Evolutionary conservation across 2,888 invertebrate genomes (phyloP), one percentile per base, ranked within the genome.

Genomic region (Scaptomyza parva): DNA sequence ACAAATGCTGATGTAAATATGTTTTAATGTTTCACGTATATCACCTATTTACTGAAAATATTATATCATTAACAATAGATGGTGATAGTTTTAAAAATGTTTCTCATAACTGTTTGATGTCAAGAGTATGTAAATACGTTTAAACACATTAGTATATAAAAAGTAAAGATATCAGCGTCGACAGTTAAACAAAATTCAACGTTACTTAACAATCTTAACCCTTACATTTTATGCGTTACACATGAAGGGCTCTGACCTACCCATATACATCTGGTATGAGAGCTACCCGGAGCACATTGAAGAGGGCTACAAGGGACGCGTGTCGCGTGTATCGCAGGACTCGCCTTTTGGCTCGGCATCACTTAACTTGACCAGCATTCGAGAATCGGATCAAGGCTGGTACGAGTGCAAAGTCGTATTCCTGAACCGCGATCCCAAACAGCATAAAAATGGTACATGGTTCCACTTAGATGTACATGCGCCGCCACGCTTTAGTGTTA

Each of bases 221-320:
- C 48, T 71, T 59, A 11, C 37, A 60, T 55, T 67, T 37, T 62
- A 41, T 61, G 50, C 40, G 24, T 48, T 41, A 43, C 24, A 60
- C 44, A 24, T 7, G n/a, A 33, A 58, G 97, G 97, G 97, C 92
- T 95, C 97, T 94, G 97, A 97, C 93, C 96, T 97, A 93, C 98
- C 98, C 88, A 97, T 98, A 92, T 98, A 98, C 94, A 97, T 98
- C 93, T 98, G 98, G 97, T 98, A 98, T 94, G 97, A 98, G 93
- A 97, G 97, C 92, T 98, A 98, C 93, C 97, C 97, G 86, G 97
- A 98, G 78, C 98, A 98, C 94, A 97, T 97, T 92, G 98, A 97
- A 89, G 96, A 97, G 92, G 97, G 97, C 54, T 98, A 97, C 93
- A 97, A 97, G 92, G 97, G 97, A 85, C 94, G 98, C 70, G 97